Percentiles rank a stretch among this genome's conserved stretches.
phyloP scores from a whole-genome alignment of 2,888 invertebrate species.

The Yponomeuta evonymella region DNA sequence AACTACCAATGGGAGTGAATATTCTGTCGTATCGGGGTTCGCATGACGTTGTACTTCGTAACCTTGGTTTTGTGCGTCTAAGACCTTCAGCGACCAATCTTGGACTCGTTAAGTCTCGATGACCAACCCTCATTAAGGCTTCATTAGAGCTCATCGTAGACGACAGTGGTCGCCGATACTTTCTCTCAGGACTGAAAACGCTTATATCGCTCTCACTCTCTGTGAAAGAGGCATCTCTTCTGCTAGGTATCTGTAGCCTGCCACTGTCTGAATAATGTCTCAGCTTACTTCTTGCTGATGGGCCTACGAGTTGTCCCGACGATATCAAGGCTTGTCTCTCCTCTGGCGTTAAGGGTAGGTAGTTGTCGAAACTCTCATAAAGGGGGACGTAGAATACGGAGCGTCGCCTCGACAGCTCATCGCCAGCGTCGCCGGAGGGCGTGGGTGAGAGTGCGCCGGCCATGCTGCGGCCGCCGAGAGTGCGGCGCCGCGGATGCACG shows the following conservation, averaged over 20 bases:
- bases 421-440: slow-evolving; percentile 42
- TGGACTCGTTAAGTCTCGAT: slow-evolving; percentile 59
- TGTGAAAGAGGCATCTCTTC: slow-evolving; percentile 58
- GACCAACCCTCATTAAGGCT: slow-evolving; percentile 55
- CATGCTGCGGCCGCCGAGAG: slow-evolving; percentile 41
- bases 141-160: slow-evolving; percentile 66
- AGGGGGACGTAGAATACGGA: slow-evolving; percentile 87
- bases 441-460: slow-evolving; percentile 55
- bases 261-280: slow-evolving; percentile 47
- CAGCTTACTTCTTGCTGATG: slow-evolving; percentile 46
- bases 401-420: slow-evolving; percentile 77
- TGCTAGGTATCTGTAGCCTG: slow-evolving; percentile 45
- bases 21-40: slow-evolving; percentile 68
- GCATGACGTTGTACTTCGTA: slow-evolving; percentile 63
- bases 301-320: slow-evolving; percentile 43
- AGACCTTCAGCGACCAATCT: slow-evolving; percentile 57
- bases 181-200: slow-evolving; percentile 55
- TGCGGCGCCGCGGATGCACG: slow-evolving; percentile 48
- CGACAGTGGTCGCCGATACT: slow-evolving; percentile 60
- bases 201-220: slow-evolving; percentile 69
- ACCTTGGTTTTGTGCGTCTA: slow-evolving; percentile 53
- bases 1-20: slow-evolving; percentile 58
- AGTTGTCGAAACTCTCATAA: slow-evolving; percentile 77
- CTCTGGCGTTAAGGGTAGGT: slow-evolving; percentile 70
- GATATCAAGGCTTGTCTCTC: slow-evolving; percentile 66